Evolutionary conservation across 2,888 invertebrate species (phyloP), one percentile per base, ranked within the genome.

Genomic region (Monochamus alternatus): DNA sequence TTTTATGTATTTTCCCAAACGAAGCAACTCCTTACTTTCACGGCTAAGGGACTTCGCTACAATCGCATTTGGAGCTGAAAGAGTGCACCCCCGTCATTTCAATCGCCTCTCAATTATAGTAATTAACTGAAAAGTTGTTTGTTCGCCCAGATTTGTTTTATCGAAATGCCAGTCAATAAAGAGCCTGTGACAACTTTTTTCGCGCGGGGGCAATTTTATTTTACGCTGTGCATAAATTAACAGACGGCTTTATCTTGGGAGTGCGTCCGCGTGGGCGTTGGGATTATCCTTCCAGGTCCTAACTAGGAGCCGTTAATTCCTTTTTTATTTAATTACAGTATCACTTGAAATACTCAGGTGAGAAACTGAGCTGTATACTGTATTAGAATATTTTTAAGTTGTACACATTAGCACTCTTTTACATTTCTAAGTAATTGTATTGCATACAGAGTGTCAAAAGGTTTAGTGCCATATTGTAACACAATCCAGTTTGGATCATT

Each of bases 1-100:
- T 85, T 86, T 86, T 85, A 86, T 86, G 84, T 85, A 84, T 84
- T 85, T 84, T 85, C 84, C 83, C 82, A 83, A 82, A 82, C 80
- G 80, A 71, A 64, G 73, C 80, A 78, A 79, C 82, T 83, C 82
- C 82, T 81, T 81, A 81, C 83, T 84, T 22, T 4, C 38, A 83
- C 82, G 77, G 76, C 79, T 76, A 71, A 51, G 64, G 32, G 72
- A 82, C 79, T 80, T 81, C 79, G 76, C 74, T 83, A 82, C 83
- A 83, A 83, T 83, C 81, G 79, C 81, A 80, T 81, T 80, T 77
- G 72, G 79, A 77, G 79, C 76, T 73, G 80, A 82, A 82, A 83
- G 81, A 82, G 79, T 71, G 51, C 63, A 52, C 63, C 73, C 73
- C 74, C 68, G 78, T 76, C 76, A 78, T 84, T 83, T 82, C 85